Evolutionary conservation across 2,888 invertebrate species (phyloP).

Genomic region (Luffia ferchaultella): DNA sequence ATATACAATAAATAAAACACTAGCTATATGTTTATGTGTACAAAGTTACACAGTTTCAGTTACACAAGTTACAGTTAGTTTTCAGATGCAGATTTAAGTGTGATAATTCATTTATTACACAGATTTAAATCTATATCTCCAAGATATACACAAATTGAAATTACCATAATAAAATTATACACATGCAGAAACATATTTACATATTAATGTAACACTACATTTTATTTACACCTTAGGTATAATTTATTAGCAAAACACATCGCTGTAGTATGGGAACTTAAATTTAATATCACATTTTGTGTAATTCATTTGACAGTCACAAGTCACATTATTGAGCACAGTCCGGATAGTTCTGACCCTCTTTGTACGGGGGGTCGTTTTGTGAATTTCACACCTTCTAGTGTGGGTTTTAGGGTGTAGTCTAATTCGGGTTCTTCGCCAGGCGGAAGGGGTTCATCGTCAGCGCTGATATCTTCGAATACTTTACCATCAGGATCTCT

Average conservation of each 20-base stretch:
- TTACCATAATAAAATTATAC: too few relatives aligned
- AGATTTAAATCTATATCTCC: too few relatives aligned
- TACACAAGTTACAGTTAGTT: too few relatives aligned
- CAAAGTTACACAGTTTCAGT: too few relatives aligned
- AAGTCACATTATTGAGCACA: constrained; percentile 84
- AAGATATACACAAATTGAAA: too few relatives aligned
- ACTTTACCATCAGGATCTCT: constrained; percentile 33
- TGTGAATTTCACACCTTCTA: constrained; percentile 71
- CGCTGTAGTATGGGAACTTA: constrained; percentile 28
- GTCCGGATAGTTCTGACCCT: constrained; percentile 83
- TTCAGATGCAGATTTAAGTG: too few relatives aligned
- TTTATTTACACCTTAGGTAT: neutral
- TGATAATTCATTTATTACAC: too few relatives aligned
- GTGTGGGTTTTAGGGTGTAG: constrained; percentile 69
- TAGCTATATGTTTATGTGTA: too few relatives aligned
- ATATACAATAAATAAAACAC: too few relatives aligned
- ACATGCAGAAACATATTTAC: too few relatives aligned
- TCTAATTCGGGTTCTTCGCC: constrained; percentile 63
- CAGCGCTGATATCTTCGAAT: constrained; percentile 38
- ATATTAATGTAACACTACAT: too few relatives aligned
- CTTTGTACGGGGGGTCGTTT: constrained; percentile 75
- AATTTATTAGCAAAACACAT: neutral
- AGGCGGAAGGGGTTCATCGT: constrained; percentile 65
- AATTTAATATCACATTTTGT: constrained; percentile 48
- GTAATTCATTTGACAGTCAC: constrained; percentile 15